Percentiles rank a stretch among this genome's conserved stretches.
phyloP scores from a whole-genome alignment of 2,797 vertebrate genomes.

The Danio choprae region DNA sequence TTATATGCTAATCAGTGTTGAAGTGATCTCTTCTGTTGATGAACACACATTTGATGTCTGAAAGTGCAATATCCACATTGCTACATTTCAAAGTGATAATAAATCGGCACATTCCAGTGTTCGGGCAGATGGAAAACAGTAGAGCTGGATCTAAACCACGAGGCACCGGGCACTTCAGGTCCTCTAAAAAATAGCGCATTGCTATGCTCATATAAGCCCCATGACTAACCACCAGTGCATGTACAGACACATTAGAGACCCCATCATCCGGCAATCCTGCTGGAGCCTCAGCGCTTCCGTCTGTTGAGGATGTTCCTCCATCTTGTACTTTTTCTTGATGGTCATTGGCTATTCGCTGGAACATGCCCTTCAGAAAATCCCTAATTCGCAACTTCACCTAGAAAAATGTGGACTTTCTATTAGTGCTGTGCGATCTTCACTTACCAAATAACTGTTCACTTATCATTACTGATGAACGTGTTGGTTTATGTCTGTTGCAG shows the following conservation, averaged over 20 bases:
- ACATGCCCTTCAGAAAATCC: slow-evolving; percentile 84
- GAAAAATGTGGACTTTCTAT: neutral
- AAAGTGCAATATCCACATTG: slow-evolving; percentile 58
- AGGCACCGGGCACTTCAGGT: slow-evolving; percentile 82
- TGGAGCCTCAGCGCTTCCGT: slow-evolving; percentile 55
- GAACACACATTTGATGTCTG: slow-evolving; percentile 81
- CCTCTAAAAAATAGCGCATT: slow-evolving; percentile 85
- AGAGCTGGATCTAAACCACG: slow-evolving; percentile 72
- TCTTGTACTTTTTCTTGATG: slow-evolving; percentile 65
- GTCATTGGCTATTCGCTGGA: slow-evolving; percentile 74
- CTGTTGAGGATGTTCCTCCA: neutral
- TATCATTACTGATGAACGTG: no score
- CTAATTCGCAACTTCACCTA: slow-evolving; percentile 86
- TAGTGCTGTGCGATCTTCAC: neutral
- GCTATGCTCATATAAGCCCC: slow-evolving; percentile 88
- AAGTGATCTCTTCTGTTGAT: slow-evolving; percentile 86
- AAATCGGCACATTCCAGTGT: slow-evolving; percentile 90
- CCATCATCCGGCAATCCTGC: slow-evolving; percentile 59
- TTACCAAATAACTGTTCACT: no score
- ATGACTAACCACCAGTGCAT: slow-evolving; percentile 87
- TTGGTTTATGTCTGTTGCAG: no score
- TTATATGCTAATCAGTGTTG: slow-evolving; percentile 23
- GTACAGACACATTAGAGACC: slow-evolving; percentile 70
- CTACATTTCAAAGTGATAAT: slow-evolving; percentile 74
- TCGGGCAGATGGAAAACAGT: slow-evolving; percentile 85